A percentile compares a stretch with the other conserved stretches of the same genome.
Evolutionary conservation across 2,888 invertebrate genomes (phyloP).

Genomic region (Diaphora mendica): DNA sequence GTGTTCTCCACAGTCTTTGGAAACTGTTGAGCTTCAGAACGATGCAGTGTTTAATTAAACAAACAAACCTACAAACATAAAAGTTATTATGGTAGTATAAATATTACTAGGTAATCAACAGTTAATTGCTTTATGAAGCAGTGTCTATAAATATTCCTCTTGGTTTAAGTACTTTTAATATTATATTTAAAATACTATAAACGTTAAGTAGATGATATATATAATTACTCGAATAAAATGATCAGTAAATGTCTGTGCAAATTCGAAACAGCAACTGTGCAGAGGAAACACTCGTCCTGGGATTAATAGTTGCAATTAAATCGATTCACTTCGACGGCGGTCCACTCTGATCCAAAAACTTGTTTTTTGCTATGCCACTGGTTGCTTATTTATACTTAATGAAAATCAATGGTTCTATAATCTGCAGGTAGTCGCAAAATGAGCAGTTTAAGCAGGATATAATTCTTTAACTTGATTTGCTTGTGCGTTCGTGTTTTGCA

Average conservation of each 20-base stretch:
- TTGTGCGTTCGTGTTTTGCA: neutral
- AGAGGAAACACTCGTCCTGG: conserved; percentile 61
- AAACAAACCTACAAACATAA: neutral
- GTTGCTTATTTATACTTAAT: conserved; percentile 39
- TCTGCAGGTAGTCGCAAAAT: conserved; percentile 33
- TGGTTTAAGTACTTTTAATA: neutral
- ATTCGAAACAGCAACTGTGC: conserved; percentile 50
- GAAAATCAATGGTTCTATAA: conserved; percentile 44
- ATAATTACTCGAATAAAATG: conserved; percentile 32
- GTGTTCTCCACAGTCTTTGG: too few species aligned
- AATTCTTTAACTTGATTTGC: conserved; percentile 18
- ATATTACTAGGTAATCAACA: neutral
- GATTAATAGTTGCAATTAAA: conserved; percentile 78
- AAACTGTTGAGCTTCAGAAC: too few species aligned
- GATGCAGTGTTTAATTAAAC: too few species aligned
- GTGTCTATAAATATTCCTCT: neutral
- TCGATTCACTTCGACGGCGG: conserved; percentile 60
- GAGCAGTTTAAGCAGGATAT: conserved; percentile 28
- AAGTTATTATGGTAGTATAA: neutral
- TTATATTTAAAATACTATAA: conserved; percentile 10
- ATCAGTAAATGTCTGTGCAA: conserved; percentile 44
- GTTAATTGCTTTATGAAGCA: neutral
- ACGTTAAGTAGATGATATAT: conserved; percentile 22
- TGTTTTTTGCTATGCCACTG: conserved; percentile 37
- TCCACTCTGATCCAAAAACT: conserved; percentile 34